Conservation (phyloP, 2,888 invertebrate species). For the Octonoba sinensis region DNA sequence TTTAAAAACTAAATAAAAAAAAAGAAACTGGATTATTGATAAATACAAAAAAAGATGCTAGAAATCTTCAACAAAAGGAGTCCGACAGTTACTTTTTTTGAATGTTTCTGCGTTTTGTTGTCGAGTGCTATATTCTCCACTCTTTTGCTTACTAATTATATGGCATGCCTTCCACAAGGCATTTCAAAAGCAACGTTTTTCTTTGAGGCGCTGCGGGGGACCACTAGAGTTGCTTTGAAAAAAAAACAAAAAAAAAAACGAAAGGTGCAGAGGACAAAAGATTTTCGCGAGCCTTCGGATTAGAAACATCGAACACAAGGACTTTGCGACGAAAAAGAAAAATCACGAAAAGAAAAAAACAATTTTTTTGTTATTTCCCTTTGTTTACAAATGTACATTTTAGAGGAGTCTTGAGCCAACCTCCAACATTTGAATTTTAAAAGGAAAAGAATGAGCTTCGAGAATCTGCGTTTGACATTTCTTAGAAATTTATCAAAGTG, state of each 20-base stretch:
- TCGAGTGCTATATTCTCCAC: constrained; percentile 55
- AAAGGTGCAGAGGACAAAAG: constrained; percentile 50
- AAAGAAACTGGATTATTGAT: constrained; percentile 51
- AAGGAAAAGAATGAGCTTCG: background rate
- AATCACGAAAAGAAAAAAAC: background rate
- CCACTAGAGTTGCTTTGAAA: constrained; percentile 13
- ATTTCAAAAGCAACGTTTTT: constrained; percentile 51
- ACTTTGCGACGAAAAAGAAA: constrained; percentile 14
- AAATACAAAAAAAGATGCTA: constrained; percentile 34
- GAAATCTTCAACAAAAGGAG: constrained; percentile 34
- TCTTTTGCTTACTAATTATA: constrained; percentile 49
- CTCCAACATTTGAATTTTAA: too few species aligned
- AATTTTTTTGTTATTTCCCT: background rate
- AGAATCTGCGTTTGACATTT: constrained; percentile 52
- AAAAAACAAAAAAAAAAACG: constrained; percentile 32
- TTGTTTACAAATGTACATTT: constrained; percentile 49
- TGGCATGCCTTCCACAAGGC: constrained; percentile 33
- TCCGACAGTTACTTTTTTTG: constrained; percentile 27
- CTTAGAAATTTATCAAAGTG: constrained; percentile 55
- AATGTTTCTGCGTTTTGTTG: background rate
- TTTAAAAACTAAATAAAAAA: constrained; percentile 32
- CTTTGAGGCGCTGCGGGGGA: constrained; percentile 39
- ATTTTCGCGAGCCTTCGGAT: constrained; percentile 13
- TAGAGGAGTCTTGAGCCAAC: constrained; percentile 6
- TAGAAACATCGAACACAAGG: constrained; percentile 20